These are phyloP conservation scores for Callipepla squamata DNA, from an alignment of 2,113 vertebrate species.

Conservation along the genomic window DNA sequence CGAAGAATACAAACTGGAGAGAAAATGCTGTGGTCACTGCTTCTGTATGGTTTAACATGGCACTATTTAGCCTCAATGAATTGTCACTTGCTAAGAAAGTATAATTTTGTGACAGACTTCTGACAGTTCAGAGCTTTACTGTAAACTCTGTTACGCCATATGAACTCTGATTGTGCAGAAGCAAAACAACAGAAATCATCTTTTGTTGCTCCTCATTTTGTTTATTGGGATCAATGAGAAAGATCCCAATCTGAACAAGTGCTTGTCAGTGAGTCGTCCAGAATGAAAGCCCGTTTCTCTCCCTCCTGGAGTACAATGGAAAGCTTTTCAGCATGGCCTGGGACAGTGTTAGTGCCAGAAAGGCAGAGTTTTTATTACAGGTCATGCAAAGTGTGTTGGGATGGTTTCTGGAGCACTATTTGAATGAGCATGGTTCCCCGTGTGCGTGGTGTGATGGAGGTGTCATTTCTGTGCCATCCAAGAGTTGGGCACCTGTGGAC, in stretches of 20 bases:
- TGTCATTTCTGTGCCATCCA: neutral
- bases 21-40: neutral
- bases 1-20: neutral
- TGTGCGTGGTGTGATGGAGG: rapidly evolving
- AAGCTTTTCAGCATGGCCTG: neutral
- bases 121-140: neutral
- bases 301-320: neutral
- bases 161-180: neutral
- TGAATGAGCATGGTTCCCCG: neutral
- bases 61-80: neutral
- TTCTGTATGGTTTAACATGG: neutral
- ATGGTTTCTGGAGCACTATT: neutral
- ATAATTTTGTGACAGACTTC: neutral
- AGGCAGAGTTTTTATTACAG: neutral
- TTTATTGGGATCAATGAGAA: neutral
- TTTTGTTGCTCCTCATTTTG: neutral
- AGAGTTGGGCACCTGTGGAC: rapidly evolving
- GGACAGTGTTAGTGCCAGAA: neutral
- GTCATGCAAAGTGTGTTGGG: neutral
- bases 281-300: neutral
- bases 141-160: neutral
- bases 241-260: neutral
- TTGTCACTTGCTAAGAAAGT: neutral
- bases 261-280: neutral
- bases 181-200: neutral